Evolutionary conservation across 2,888 invertebrate genomes (phyloP).

Genomic region (Apamea sordens): DNA sequence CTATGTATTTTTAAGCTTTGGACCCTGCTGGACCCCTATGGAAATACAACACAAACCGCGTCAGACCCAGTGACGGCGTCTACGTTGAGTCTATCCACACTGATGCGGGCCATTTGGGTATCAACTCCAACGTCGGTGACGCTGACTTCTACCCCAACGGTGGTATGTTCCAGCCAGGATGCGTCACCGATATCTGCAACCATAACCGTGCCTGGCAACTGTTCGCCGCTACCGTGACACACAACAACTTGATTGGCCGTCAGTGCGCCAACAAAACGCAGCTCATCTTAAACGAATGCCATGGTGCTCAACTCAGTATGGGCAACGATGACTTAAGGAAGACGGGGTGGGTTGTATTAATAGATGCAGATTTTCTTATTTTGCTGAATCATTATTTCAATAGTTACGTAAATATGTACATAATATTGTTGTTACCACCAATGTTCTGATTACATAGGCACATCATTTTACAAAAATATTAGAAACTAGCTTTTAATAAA

Average conservation of each 20-base stretch:
- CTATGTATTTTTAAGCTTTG: conserved; percentile 15
- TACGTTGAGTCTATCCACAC: conserved; percentile 80
- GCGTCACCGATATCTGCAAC: conserved; percentile 73
- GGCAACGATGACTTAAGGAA: conserved; percentile 77
- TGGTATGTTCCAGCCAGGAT: conserved; percentile 81
- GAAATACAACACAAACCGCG: conserved; percentile 68
- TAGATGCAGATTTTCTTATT: neutral
- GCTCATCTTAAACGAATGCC: conserved; percentile 71
- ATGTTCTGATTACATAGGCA: neutral
- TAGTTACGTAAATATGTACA: too few species aligned
- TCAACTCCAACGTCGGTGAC: conserved; percentile 83
- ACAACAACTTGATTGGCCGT: conserved; percentile 74
- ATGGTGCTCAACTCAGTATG: conserved; percentile 71
- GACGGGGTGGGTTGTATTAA: conserved; percentile 70
- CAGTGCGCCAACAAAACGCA: conserved; percentile 69
- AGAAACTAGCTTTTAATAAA: neutral
- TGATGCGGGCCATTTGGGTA: conserved; percentile 81
- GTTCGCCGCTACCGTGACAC: conserved; percentile 73
- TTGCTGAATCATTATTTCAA: neutral
- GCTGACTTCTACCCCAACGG: conserved; percentile 91
- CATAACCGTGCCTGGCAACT: conserved; percentile 78
- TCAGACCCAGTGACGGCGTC: conserved; percentile 75
- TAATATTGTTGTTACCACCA: neutral
- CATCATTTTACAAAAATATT: neutral
- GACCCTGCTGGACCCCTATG: conserved; percentile 71